Percentiles rank a stretch among this genome's conserved stretches.
These are phyloP conservation scores for Chironomus tepperi DNA, from an alignment of 1,140 invertebrate genomes.

Conservation along the genomic window DNA sequence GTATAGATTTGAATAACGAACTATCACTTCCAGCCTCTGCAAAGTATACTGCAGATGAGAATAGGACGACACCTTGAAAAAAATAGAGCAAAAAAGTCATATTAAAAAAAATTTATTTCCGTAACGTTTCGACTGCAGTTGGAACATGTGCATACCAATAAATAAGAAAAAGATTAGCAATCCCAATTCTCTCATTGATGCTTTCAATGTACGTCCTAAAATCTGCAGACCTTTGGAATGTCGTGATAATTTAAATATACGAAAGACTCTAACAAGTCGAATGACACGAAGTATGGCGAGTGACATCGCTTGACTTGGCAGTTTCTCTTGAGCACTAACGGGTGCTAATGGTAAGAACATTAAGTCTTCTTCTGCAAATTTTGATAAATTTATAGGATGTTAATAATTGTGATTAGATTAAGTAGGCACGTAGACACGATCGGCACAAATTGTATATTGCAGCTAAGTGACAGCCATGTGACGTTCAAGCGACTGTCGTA, in stretches of 20 bases:
- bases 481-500: too few relatives aligned
- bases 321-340: slow-evolving; percentile 82
- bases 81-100: slow-evolving; percentile 34
- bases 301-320: slow-evolving; percentile 95
- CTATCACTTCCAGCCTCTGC: slow-evolving; percentile 95
- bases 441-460: too few relatives aligned
- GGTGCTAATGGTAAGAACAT: slow-evolving; percentile 75
- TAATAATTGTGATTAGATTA: too few relatives aligned
- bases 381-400: too few relatives aligned
- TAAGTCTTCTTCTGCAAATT: slow-evolving; percentile 65
- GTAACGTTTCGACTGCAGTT: too few relatives aligned
- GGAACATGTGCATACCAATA: slow-evolving; percentile 56
- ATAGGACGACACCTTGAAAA: slow-evolving; percentile 95
- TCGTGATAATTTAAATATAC: slow-evolving; percentile 96
- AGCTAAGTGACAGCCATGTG: too few relatives aligned
- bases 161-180: slow-evolving; percentile 99
- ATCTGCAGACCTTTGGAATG: slow-evolving; percentile 98
- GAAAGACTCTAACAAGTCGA: slow-evolving; percentile 94
- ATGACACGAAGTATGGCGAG: slow-evolving; percentile 95
- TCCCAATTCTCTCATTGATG: slow-evolving; percentile 98
- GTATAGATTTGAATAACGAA: slow-evolving; percentile 98
- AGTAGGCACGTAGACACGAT: too few relatives aligned
- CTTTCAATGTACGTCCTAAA: slow-evolving; percentile 95
- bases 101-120: slow-evolving; percentile 44
- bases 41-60: slow-evolving; percentile 98